Conservation (phyloP, 2,797 vertebrate species). For the Lutjanus argentimaculatus region DNA sequence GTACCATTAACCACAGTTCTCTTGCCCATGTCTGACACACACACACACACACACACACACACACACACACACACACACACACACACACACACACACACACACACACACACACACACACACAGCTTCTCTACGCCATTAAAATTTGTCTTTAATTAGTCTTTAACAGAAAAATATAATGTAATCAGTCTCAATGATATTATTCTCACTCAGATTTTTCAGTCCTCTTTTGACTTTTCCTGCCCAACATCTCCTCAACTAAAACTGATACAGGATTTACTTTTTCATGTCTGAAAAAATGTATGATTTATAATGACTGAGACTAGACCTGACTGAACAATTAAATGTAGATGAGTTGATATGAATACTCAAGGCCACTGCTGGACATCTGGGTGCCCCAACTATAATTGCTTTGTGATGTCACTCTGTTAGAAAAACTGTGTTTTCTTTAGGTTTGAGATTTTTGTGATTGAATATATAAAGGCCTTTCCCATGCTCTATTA, state of each 20-base stretch:
- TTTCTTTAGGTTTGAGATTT: too few relatives aligned
- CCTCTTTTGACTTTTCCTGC: slow-evolving; percentile 9
- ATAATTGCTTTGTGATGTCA: too few relatives aligned
- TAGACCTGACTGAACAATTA: background rate
- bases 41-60: background rate
- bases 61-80: slow-evolving; percentile 5
- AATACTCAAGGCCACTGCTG: background rate
- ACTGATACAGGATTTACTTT: background rate
- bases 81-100: background rate
- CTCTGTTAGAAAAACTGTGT: too few relatives aligned
- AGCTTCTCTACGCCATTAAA: slow-evolving; percentile 27
- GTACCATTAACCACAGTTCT: slow-evolving; percentile 28
- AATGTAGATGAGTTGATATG: background rate
- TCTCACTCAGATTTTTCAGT: background rate
- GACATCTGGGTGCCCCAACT: too few relatives aligned
- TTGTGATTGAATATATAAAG: too few relatives aligned
- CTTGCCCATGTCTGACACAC: slow-evolving; percentile 34
- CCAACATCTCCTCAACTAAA: background rate
- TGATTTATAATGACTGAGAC: background rate
- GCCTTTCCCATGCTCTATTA: too few relatives aligned
- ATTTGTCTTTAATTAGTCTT: slow-evolving; percentile 15
- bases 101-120: slow-evolving; percentile 5
- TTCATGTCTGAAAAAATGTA: background rate
- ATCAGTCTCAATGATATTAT: background rate
- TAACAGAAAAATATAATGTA: slow-evolving; percentile 6